Percentiles rank a stretch among this genome's conserved stretches.
phyloP scores from a whole-genome alignment of 2,888 invertebrate genomes.

The Drosophila colorata region DNA sequence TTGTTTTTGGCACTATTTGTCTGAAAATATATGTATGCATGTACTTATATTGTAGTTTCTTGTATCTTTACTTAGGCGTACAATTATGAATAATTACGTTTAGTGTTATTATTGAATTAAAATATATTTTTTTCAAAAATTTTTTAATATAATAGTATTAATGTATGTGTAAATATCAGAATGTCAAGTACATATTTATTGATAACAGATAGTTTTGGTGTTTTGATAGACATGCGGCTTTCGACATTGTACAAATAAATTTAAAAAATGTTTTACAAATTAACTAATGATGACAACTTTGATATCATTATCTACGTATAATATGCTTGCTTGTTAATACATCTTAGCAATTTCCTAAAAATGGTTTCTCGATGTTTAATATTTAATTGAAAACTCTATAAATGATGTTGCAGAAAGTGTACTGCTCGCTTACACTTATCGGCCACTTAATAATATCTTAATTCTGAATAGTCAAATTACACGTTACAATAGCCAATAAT shows the following conservation, averaged over 20 bases:
- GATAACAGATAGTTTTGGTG: conserved; percentile 79
- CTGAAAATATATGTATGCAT: conserved; percentile 47
- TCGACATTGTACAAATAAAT: conserved; percentile 50
- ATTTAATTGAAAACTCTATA: conserved; percentile 62
- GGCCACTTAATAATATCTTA: conserved; percentile 77
- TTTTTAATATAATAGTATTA: conserved; percentile 75
- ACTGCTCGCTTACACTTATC: conserved; percentile 59
- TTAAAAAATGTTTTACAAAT: conserved; percentile 47
- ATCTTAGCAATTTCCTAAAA: conserved; percentile 58
- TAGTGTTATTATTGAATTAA: conserved; percentile 59
- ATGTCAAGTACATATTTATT: conserved; percentile 80
- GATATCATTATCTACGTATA: conserved; percentile 61
- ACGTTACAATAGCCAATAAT: conserved; percentile 78
- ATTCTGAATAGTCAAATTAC: conserved; percentile 73
- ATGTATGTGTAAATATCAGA: conserved; percentile 78
- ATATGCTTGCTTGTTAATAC: conserved; percentile 52
- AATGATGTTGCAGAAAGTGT: conserved; percentile 49
- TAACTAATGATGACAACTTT: conserved; percentile 61
- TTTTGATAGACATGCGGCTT: conserved; percentile 77
- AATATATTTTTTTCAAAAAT: conserved; percentile 68
- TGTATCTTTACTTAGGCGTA: conserved; percentile 22
- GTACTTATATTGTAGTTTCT: conserved; percentile 27
- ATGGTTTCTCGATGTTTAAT: conserved; percentile 62
- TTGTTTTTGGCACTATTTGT: conserved; percentile 54
- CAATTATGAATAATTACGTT: conserved; percentile 50